Evolutionary conservation across 2,797 vertebrate genomes (phyloP), one percentile per base, ranked within the genome.

Genomic region (Brotula barbata): DNA sequence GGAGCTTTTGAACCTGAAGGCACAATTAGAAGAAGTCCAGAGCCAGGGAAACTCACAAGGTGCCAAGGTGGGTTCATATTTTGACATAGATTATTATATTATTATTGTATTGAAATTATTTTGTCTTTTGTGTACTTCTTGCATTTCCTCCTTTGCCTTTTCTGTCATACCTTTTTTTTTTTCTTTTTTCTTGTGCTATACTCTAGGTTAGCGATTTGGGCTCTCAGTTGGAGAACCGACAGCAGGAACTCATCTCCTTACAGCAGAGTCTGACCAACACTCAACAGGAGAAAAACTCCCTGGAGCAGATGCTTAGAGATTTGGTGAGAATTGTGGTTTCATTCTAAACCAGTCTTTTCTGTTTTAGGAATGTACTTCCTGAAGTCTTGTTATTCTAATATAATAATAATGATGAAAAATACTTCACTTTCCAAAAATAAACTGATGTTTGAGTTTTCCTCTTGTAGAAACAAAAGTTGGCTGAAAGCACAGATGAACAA

Each of bases 391-490:
- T n/a, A n/a, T n/a, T n/a, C n/a, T 28, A 28, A 28, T 28, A 28
- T 28, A 28, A 28, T 4, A 4, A 28, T 28, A 28, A 28, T 46
- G 12, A 22, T 45, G 21, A 13, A 45, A 22, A 45, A 23, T 3
- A 48, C 10, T n/a, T n/a, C 19, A 22, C 8, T 6, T 45, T 2
- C 14, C 9, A 33, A 55, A 14, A 8, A 28, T 28, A 28, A 36
- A 3, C 7, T 51, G 4, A 48, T 39, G 14, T 64, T 6, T 34
- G 14, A 13, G 3, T 39, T 41, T 43, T 69, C 86, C 87, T 64
- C 31, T 7, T 33, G 9, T 88, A 99, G 97, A 97, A 93, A 90
- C 89, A 91, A 73, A 91, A 91, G 59, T 85, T 94, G 74, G 53
- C 88, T 51, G 85, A 73, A 66, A 90, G 88, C 58, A 90, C 92